Conservation (phyloP, 2,888 invertebrate species). For the Disparrhopalites patrizii region DNA sequence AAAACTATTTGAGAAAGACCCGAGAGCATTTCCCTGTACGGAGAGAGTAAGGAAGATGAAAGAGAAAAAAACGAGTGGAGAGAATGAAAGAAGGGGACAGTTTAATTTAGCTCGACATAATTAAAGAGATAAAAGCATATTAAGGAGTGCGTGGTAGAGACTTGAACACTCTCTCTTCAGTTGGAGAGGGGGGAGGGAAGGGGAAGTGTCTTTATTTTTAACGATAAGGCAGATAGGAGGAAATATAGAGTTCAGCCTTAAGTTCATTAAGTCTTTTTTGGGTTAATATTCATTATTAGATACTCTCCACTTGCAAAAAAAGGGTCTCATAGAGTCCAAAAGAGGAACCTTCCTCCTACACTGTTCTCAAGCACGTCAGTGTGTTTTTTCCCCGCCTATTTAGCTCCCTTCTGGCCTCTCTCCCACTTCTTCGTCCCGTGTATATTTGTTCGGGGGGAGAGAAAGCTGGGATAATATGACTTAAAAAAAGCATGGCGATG, state of each 20-base stretch:
- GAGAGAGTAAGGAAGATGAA: conserved; percentile 19
- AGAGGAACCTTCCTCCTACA: no score
- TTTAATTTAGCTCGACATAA: conserved; percentile 31
- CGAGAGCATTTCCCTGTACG: neutral
- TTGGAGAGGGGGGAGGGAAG: conserved; percentile 1
- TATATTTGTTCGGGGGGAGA: no score
- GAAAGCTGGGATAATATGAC: no score
- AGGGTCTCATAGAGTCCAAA: no score
- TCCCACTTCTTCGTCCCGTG: no score
- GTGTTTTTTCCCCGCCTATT: no score
- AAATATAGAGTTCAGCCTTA: conserved; percentile 24
- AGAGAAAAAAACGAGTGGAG: conserved; percentile 22
- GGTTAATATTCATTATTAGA: neutral
- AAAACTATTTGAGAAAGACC: no score
- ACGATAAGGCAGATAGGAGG: conserved; percentile 22
- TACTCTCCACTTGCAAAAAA: no score
- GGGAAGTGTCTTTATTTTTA: conserved; percentile 23
- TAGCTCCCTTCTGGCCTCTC: no score
- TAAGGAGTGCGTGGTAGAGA: conserved; percentile 6
- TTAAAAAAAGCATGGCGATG: no score
- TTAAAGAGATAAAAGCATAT: conserved; percentile 32
- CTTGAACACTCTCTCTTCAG: no score
- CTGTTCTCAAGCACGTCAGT: neutral
- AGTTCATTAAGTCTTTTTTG: neutral
- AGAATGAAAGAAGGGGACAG: conserved; percentile 27